Base-by-base conservation (phyloP, 2,888 invertebrate species). In the Omphaloscelis lunosa region DNA sequence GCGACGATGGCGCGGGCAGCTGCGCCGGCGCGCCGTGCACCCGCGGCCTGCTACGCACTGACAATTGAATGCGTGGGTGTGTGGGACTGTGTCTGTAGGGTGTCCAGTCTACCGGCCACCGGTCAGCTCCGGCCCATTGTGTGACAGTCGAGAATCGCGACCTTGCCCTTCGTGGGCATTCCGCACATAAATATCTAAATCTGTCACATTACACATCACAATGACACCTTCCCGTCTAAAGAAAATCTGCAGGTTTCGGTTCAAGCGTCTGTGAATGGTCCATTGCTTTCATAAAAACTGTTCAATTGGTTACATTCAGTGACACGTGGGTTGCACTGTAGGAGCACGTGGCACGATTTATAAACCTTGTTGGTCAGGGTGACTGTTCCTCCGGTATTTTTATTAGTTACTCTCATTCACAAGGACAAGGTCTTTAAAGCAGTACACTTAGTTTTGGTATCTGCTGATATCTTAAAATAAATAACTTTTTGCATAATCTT, bases 1-100 rank as follows among this genome's bases (percentile, higher is more conserved):
- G 27, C 8, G 77, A 89, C 83, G 83, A 83, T 77, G 68, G 68
- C 39, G 39, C 65, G 45, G 71, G 81, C 90, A 91, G 91, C 90
- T 91, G 90, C 86, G 56, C 61, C 29, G 27, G 75, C 74, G 29
- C 77, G 17, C 29, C 29, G 56, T 48, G 56, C 51, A 2, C 41
- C n/a, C 56, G 41, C 48, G 41, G 34, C 56, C 51, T 51, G 58
- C 53, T 29, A 58, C 63, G 56, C 63, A 48, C 41, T 61, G 71
- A 53, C 72, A 66, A 62, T 78, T 23, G 70, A 63, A 39, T 34
- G 77, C 68, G 82, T 62, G 63, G 80, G 82, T 45, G 82, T 67
- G 39, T 6, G 17, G 20, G 58, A 6, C 48, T 61, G 39, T 12
- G 27, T 34, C 34, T 34, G 34, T 34, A 34, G n/a, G 74, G 51